Percentiles rank a stretch among this genome's conserved stretches.
Conservation (phyloP, 2,797 vertebrate species). For the Orestias chungarensis region DNA sequence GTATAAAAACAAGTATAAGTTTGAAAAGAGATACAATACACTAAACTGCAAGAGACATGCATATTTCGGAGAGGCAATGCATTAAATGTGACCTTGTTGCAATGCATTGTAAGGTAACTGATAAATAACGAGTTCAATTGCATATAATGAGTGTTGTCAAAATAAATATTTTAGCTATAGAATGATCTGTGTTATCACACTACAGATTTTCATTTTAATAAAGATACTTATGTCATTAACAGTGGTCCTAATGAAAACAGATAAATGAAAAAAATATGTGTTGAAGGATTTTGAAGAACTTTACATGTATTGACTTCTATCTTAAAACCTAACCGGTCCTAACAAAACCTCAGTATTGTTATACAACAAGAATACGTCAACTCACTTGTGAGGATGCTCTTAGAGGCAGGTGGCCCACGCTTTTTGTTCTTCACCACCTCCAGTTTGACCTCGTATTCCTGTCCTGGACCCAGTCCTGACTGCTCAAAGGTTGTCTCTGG, state of each 20-base stretch:
- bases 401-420: conserved; percentile 88
- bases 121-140: too few relatives aligned
- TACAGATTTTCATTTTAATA: not conserved
- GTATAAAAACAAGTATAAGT: not conserved
- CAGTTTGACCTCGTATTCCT: conserved; percentile 95
- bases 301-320: not conserved
- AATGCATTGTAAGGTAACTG: too few relatives aligned
- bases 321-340: not conserved
- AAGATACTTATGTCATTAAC: not conserved
- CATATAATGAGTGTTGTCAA: too few relatives aligned
- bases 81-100: not conserved
- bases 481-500: conserved; percentile 94
- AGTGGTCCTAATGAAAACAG: not conserved
- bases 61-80: not conserved
- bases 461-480: conserved; percentile 93
- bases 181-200: not conserved
- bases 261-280: not conserved
- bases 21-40: not conserved
- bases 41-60: not conserved
- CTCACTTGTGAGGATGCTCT: conserved; percentile 92
- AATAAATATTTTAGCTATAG: not conserved
- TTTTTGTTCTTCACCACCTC: conserved; percentile 95
- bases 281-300: not conserved
- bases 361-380: conserved; percentile 1
- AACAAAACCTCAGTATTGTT: not conserved